A percentile compares a stretch with the other conserved stretches of the same genome.
These are phyloP conservation scores for Asarcornis scutulata DNA, from an alignment of 2,113 vertebrate species.

Conservation along the genomic window DNA sequence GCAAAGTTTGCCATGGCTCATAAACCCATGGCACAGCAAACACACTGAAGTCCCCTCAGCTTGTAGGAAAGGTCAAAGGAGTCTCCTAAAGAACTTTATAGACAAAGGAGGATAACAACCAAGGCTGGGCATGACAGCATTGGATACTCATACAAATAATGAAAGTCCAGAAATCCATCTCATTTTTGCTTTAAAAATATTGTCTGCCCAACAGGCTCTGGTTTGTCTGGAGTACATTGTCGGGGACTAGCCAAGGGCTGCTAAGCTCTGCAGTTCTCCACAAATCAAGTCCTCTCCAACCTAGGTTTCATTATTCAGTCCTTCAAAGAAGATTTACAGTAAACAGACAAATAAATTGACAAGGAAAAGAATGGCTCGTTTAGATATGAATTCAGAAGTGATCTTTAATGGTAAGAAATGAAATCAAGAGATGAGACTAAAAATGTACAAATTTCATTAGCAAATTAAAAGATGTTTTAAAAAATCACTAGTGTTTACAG, in stretches of 20 bases:
- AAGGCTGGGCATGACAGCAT: not conserved
- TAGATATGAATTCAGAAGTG: not conserved
- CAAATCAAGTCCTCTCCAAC: not conserved
- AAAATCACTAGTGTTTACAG: not conserved
- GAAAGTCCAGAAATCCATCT: not conserved
- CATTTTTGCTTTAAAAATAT: not conserved
- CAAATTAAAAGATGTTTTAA: constrained; percentile 9
- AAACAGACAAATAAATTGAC: not conserved
- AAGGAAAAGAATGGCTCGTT: not conserved
- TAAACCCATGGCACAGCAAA: not conserved
- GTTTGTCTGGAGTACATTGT: not conserved
- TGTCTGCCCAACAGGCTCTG: not conserved
- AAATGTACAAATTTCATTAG: not conserved
- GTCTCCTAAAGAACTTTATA: not conserved
- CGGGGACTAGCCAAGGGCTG: not conserved
- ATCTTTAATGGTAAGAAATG: not conserved
- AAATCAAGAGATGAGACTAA: not conserved
- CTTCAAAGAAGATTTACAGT: not conserved
- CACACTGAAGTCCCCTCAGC: fast-evolving
- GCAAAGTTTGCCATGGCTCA: not conserved
- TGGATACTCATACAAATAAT: not conserved
- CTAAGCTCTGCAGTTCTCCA: not conserved
- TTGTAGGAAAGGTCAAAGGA: not conserved
- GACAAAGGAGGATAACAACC: not conserved
- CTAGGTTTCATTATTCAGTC: not conserved